phyloP scores from a whole-genome alignment of 2,797 vertebrate species.

The Notolabrus celidotus region DNA sequence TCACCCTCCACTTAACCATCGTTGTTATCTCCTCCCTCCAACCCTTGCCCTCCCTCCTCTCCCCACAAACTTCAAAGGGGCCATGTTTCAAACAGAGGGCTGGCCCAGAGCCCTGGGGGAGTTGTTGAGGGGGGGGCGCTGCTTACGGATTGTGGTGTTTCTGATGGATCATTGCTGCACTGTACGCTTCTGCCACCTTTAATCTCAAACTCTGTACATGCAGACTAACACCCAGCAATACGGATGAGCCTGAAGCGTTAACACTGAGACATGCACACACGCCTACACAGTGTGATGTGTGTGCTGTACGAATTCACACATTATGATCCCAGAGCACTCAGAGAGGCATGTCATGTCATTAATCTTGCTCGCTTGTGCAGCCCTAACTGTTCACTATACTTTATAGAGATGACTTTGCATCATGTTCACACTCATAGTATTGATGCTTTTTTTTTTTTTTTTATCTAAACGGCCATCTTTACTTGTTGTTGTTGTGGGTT shows the following conservation, averaged over 20 bases:
- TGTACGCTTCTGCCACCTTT: slow-evolving; percentile 5
- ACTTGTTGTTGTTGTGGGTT: no score
- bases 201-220: background rate
- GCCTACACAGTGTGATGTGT: background rate
- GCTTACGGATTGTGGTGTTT: slow-evolving; percentile 28
- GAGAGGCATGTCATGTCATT: no score
- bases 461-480: no score
- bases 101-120: slow-evolving; percentile 28
- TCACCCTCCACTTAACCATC: slow-evolving; percentile 7
- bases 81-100: slow-evolving; percentile 61
- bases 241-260: background rate
- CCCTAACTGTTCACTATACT: background rate
- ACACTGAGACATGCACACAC: background rate
- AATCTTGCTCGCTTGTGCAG: no score
- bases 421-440: no score
- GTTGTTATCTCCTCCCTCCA: slow-evolving; percentile 21
- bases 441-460: no score
- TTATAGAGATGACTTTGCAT: slow-evolving; percentile 4
- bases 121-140: no score
- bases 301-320: background rate
- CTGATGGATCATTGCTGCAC: slow-evolving; percentile 37
- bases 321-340: background rate
- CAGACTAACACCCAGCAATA: background rate
- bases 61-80: slow-evolving; percentile 66
- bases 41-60: slow-evolving; percentile 20